Percentiles rank a stretch among this genome's conserved stretches.
Conservation (phyloP, 2,113 vertebrate genomes). For the Scartelaos histophorus region DNA sequence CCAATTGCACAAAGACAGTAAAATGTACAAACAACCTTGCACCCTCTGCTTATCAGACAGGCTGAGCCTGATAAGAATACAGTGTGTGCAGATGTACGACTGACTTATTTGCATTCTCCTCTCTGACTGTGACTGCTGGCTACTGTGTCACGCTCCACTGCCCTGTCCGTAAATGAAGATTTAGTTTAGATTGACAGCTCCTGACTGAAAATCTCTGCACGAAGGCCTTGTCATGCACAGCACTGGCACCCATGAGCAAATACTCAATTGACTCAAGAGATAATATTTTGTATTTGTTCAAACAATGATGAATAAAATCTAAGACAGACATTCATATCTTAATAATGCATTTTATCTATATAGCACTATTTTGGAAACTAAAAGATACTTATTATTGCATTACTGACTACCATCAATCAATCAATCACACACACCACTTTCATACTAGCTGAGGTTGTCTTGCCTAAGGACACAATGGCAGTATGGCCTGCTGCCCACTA, state of each 20-base stretch:
- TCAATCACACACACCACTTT: not conserved
- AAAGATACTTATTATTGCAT: not conserved
- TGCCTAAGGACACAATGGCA: not conserved
- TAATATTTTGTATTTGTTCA: constrained; percentile 14
- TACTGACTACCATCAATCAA: not conserved
- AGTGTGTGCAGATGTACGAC: constrained; percentile 6
- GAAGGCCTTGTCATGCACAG: constrained; percentile 5
- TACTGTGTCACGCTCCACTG: constrained; percentile 27
- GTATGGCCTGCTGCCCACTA: not conserved
- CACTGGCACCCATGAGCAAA: not conserved
- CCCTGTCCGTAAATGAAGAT: constrained; percentile 23
- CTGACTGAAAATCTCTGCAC: constrained; percentile 24
- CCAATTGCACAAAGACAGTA: constrained; percentile 23
- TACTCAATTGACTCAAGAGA: constrained; percentile 12
- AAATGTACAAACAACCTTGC: constrained; percentile 30
- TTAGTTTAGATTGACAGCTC: constrained; percentile 24
- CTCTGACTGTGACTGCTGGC: constrained; percentile 18
- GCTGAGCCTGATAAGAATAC: constrained; percentile 31
- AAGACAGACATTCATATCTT: constrained; percentile 20
- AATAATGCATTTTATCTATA: too few relatives aligned
- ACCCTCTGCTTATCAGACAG: constrained; percentile 40
- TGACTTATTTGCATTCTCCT: constrained; percentile 11
- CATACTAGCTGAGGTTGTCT: not conserved
- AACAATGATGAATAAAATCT: not conserved
- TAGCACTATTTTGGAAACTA: too few relatives aligned